Evolutionary conservation across 2,113 vertebrate species (phyloP).

Genomic region (Solenodon paradoxus): DNA sequence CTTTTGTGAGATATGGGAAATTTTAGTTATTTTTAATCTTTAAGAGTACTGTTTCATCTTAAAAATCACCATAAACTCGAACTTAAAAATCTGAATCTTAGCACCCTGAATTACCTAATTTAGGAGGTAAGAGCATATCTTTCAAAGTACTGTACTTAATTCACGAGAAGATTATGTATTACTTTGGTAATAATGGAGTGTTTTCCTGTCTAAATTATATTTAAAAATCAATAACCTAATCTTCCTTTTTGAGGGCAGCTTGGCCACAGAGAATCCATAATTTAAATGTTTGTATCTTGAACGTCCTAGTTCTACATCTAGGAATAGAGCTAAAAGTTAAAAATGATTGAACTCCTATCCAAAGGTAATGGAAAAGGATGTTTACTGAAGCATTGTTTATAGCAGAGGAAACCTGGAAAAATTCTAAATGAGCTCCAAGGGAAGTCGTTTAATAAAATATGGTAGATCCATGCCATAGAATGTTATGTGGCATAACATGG

Average conservation of each 20-base stretch:
- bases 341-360: not conserved
- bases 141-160: not conserved
- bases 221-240: slow-evolving; percentile 2
- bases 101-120: not conserved
- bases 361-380: not conserved
- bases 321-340: not conserved
- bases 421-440: not conserved
- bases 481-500: not conserved
- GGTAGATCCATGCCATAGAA: not conserved
- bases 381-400: not conserved
- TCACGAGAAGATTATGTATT: not conserved
- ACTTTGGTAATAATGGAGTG: slow-evolving; percentile 4
- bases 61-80: not conserved
- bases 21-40: slow-evolving; percentile 24
- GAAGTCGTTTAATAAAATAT: slow-evolving; percentile 31
- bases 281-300: slow-evolving; percentile 1
- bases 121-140: not conserved
- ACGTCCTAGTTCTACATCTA: not conserved
- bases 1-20: not conserved
- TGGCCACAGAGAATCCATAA: not conserved
- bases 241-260: not conserved
- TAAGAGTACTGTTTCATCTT: not conserved
- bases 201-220: slow-evolving; percentile 21
- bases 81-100: not conserved
- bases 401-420: slow-evolving; percentile 4